Evolutionary conservation across 2,113 vertebrate genomes (phyloP).

Genomic region (Perognathus longimembris): DNA sequence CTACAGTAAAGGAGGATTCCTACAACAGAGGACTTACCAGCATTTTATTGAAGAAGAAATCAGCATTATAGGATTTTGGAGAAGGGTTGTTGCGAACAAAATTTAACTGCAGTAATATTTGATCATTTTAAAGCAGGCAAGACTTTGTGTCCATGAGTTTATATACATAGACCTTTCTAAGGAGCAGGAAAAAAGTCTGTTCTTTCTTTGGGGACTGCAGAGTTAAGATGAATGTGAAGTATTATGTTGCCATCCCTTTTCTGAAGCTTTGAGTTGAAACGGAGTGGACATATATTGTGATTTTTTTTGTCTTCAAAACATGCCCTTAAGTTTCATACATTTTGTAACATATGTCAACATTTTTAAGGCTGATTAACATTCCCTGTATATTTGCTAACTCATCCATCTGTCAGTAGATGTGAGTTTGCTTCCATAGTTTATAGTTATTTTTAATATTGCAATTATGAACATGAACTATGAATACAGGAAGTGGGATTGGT

Average conservation of each 20-base stretch:
- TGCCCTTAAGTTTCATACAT: background rate
- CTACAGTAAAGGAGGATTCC: background rate
- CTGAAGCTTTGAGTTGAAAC: slow-evolving; percentile 25
- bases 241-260: slow-evolving; percentile 19
- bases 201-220: slow-evolving; percentile 42
- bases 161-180: slow-evolving; percentile 20
- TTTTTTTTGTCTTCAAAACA: slow-evolving; percentile 14
- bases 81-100: slow-evolving; percentile 13
- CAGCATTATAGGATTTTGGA: slow-evolving; percentile 25
- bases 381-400: background rate
- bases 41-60: slow-evolving; percentile 23
- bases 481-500: background rate
- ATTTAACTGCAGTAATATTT: slow-evolving; percentile 47
- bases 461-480: background rate
- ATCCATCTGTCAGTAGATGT: background rate
- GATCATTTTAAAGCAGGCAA: slow-evolving; percentile 46
- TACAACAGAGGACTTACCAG: background rate
- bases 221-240: slow-evolving; percentile 42
- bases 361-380: background rate
- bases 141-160: slow-evolving; percentile 9
- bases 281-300: background rate
- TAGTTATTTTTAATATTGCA: background rate
- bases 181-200: background rate
- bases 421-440: background rate
- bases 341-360: background rate